Evolutionary conservation across 1,140 invertebrate genomes (phyloP), one percentile per base, ranked within the genome.

Genomic region (Caenorhabditis remanei): DNA sequence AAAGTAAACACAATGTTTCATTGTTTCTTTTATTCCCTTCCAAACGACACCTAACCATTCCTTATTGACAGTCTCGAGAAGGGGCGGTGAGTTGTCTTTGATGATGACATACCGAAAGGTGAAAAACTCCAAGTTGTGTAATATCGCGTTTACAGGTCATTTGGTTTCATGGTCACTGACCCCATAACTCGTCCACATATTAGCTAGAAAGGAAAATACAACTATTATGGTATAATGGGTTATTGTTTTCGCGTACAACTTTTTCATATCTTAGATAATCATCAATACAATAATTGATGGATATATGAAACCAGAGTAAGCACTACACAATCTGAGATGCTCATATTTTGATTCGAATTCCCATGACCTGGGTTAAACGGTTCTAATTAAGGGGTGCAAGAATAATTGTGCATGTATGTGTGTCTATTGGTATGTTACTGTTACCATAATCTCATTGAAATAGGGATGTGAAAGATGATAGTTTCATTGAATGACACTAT

Each of bases 61-160:
- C n/a, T 79, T 79, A 79, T 79, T 79, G 71, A 79, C 71, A 79
- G 71, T 79, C 71, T 79, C n/a, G 19, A 24, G 32, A 32, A 32
- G 32, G 32, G 14, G 11, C 40, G 65, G 46, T 79, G 71, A 79
- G 9, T 50, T 79, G 4, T 41, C 46, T 79, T 79, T 79, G 71
- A 79, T 50, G 71, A 24, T 9, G 46, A 19, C 46, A 6, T 46
- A 11, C 16, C 41, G 19, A 46, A 7, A 50, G 11, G 16, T n/a
- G 9, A 14, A 13, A 79, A 79, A 24, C n/a, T 40, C 21, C 43
- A 79, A 79, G 71, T 79, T 79, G 71, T 79, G 71, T 46, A 79
- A 79, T 79, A 79, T 50, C 71, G 71, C 71, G 71, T 79, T 48
- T 50, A 79, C 71, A 79, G 71, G 71, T 50, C 71, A 50, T 79